Evolutionary conservation across 1,140 invertebrate species (phyloP).

Genomic region (Mizuhopecten yessoensis): DNA sequence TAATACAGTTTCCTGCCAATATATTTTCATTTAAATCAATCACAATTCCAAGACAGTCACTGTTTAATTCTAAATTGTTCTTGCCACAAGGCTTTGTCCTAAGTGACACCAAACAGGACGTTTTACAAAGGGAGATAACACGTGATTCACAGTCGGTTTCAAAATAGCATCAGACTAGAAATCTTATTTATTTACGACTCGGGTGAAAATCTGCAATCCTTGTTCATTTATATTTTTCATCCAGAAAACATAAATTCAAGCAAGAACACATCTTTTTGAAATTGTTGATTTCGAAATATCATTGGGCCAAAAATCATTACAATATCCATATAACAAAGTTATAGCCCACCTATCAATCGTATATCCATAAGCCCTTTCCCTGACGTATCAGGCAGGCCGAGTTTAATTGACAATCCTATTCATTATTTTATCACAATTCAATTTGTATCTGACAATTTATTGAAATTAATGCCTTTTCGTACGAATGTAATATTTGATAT

Average conservation of each 20-base stretch:
- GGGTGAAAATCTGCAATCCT: neutral
- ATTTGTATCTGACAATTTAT: neutral
- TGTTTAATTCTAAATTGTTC: neutral
- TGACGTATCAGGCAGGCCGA: neutral
- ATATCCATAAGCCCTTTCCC: neutral
- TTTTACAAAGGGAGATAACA: neutral
- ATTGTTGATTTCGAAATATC: neutral
- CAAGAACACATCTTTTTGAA: neutral
- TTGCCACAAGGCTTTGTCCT: slow-evolving; percentile 26
- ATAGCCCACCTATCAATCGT: neutral
- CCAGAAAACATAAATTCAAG: neutral
- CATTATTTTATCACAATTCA: slow-evolving; percentile 29
- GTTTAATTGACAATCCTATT: slow-evolving; percentile 28
- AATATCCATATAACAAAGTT: neutral
- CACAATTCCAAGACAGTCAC: neutral
- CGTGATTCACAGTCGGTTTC: neutral
- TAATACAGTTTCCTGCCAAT: neutral
- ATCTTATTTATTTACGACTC: neutral
- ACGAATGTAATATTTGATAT: neutral
- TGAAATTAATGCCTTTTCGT: neutral
- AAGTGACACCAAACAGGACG: no score
- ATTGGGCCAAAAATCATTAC: neutral
- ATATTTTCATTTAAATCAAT: neutral
- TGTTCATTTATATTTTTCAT: neutral
- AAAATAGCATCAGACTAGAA: neutral